These are phyloP conservation scores for Ceuthmochares aereus DNA, from an alignment of 2,113 vertebrate genomes.

Conservation along the genomic window DNA sequence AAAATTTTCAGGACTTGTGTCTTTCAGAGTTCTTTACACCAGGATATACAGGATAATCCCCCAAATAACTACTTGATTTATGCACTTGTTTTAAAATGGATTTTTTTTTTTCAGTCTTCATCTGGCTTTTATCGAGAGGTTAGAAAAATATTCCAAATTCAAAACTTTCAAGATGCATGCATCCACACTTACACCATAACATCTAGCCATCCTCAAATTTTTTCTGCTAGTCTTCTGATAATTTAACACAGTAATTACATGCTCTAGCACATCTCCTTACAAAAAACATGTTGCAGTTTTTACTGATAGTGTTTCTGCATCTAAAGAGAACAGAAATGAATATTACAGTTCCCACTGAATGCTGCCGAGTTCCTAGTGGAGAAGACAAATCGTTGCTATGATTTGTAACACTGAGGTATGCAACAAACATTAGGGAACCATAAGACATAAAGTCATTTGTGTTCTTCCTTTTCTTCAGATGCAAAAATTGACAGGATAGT, in stretches of 20 bases:
- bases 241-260: constrained; percentile 10
- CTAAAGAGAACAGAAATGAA: neutral
- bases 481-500: neutral
- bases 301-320: neutral
- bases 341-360: neutral
- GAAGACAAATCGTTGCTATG: neutral
- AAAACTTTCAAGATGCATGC: neutral
- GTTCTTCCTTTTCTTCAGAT: neutral
- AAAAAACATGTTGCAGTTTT: neutral
- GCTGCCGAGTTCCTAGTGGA: neutral
- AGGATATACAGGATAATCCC: neutral
- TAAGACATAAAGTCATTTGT: neutral
- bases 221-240: constrained; percentile 21
- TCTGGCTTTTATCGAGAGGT: neutral
- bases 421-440: neutral
- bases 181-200: neutral
- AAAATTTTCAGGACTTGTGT: neutral
- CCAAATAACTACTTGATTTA: neutral
- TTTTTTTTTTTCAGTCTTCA: neutral
- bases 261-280: constrained; percentile 15
- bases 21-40: neutral
- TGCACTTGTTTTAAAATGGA: neutral
- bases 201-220: neutral
- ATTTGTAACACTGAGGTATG: neutral
- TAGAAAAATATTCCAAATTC: neutral